These are phyloP conservation scores for Coleophora deauratella DNA, from an alignment of 2,888 invertebrate genomes.

Conservation along the genomic window DNA sequence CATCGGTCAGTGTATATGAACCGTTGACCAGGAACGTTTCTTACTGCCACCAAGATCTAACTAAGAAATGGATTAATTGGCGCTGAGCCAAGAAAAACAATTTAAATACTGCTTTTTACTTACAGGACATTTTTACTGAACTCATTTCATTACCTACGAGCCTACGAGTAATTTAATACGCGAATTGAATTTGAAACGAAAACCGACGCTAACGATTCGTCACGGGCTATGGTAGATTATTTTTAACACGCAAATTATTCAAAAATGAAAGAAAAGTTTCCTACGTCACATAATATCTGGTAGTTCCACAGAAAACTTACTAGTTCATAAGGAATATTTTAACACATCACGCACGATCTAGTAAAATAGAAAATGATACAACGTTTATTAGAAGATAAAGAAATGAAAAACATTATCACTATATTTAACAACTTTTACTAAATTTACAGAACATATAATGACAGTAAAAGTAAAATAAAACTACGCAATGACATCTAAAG, in stretches of 20 bases:
- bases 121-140: slow-evolving; percentile 37
- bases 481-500: no score
- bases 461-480: no score
- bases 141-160: slow-evolving; percentile 29
- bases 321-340: slow-evolving; percentile 9
- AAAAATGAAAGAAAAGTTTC: slow-evolving; percentile 37
- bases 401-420: no score
- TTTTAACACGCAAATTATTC: slow-evolving; percentile 51
- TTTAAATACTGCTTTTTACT: slow-evolving; percentile 35
- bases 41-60: slow-evolving; percentile 33
- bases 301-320: no score
- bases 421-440: no score
- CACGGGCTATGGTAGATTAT: slow-evolving; percentile 51
- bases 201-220: slow-evolving; percentile 53
- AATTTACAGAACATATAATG: no score
- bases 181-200: slow-evolving; percentile 44
- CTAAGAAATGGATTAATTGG: slow-evolving; percentile 64
- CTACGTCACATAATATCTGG: slow-evolving; percentile 34
- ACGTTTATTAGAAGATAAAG: no score
- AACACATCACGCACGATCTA: no score
- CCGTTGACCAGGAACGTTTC: slow-evolving; percentile 60
- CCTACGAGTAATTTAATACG: slow-evolving; percentile 33
- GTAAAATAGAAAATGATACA: background rate
- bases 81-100: slow-evolving; percentile 39
- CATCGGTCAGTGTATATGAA: slow-evolving; percentile 57